Percentiles rank a stretch among this genome's conserved stretches.
phyloP scores from a whole-genome alignment of 2,113 vertebrate species.

The Mirounga angustirostris region DNA sequence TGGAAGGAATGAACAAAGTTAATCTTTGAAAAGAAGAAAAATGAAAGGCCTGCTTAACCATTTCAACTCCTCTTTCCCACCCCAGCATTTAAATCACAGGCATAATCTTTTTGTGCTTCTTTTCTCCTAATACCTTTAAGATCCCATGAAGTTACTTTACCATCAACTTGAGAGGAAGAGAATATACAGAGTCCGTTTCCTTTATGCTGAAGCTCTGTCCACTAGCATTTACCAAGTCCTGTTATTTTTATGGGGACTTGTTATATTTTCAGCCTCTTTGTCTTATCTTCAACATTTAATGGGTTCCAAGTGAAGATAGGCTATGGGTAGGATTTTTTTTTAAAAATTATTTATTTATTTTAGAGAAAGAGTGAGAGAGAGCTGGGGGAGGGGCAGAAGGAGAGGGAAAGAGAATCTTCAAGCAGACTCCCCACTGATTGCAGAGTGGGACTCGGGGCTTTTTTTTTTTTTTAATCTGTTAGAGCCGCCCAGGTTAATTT shows the following conservation, averaged over 20 bases:
- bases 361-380: background rate
- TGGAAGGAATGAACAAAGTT: conserved; percentile 44
- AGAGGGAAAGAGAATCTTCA: background rate
- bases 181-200: background rate
- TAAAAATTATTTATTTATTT: background rate
- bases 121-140: background rate
- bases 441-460: background rate
- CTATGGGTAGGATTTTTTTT: background rate
- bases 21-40: conserved; percentile 65
- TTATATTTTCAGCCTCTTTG: background rate
- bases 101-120: background rate
- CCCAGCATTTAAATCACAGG: background rate
- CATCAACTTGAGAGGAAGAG: conserved; percentile 14
- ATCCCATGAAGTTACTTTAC: conserved; percentile 1
- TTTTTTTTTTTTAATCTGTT: background rate
- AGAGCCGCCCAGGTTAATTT: background rate
- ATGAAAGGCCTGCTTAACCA: conserved; percentile 56
- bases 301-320: background rate
- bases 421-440: background rate
- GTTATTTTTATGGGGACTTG: background rate
- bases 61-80: conserved; percentile 36
- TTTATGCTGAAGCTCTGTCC: background rate
- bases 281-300: background rate
- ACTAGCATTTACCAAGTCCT: background rate
- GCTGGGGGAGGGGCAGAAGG: background rate